Base-by-base conservation (phyloP, 1,140 invertebrate genomes). In the Euwallacea similis region DNA sequence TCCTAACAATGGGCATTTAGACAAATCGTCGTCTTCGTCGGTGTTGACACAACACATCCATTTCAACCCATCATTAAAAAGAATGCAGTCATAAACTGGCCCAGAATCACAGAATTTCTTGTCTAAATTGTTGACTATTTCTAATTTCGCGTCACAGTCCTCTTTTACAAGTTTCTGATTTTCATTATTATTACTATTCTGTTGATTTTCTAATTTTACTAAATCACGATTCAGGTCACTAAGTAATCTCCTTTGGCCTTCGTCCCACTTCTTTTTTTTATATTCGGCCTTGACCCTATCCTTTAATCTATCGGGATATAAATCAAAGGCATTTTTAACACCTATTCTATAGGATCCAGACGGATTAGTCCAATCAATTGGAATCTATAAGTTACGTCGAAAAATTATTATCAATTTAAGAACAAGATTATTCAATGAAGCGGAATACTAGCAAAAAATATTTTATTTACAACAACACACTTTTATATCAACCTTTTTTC, bases 41-140 rank as follows among this genome's bases (percentile, higher is more conserved):
- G 93, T 96, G 81, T 97, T 95, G 58, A 98, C 87, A 78, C 93
- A 95, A 41, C 91, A 93, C 90, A 88, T 86, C 93, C 93, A 92
- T 75, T 87, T 86, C 61, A 86, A 73, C 66, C 94, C 93, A 86
- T 96, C 91, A 81, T 97, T 87, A 82, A 95, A 98, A 9, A 98
- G 87, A 64, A 99, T 85, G 85, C 95, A 96, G 82, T 99, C 97
- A 83, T 93, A 97, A 9, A 93, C 89, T 16, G 95, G 95, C 21
- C 96, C 94, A 65, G 89, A 79, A 83, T 98, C 95, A 69, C 81
- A 66, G 85, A 80, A 91, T 94, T 79, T 95, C 81, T 98, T 98
- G 75, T 99, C 97, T 58, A 92, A 85, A 73, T 82, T 85, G 72
- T 87, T 91, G 21, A 98, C 83, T 62, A 94, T 85, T 75, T 99